Percentiles rank a stretch among this genome's conserved stretches.
phyloP scores from a whole-genome alignment of 2,113 vertebrate genomes.

The Gambusia holbrooki region DNA sequence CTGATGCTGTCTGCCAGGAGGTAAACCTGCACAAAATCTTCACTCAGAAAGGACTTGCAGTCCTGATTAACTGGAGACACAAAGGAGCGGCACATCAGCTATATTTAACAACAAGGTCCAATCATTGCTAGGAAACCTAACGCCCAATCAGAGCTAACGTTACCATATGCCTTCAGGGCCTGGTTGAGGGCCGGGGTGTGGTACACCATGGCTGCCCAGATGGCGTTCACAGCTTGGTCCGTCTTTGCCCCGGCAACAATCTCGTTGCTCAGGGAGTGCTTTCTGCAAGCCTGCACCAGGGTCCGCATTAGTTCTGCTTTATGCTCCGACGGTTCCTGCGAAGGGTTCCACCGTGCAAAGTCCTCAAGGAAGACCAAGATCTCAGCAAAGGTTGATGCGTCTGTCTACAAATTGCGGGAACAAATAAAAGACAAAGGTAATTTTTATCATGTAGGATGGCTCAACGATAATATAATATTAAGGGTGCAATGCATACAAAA shows the following conservation, averaged over 20 bases:
- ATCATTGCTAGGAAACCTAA: no score
- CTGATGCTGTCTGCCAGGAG: constrained; percentile 91
- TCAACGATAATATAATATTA: background rate
- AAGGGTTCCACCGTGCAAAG: constrained; percentile 92
- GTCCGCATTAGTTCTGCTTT: constrained; percentile 88
- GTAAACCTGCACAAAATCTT: constrained; percentile 92
- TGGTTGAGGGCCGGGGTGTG: constrained; percentile 90
- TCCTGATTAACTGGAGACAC: constrained; percentile 83
- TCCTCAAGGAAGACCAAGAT: constrained; percentile 86
- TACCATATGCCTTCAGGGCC: constrained; percentile 91
- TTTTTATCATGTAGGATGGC: background rate
- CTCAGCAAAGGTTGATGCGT: constrained; percentile 74
- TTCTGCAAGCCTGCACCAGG: constrained; percentile 88
- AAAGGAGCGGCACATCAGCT: background rate
- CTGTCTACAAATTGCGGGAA: constrained; percentile 68
- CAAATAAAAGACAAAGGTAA: background rate
- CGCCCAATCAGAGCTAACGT: constrained; percentile 23
- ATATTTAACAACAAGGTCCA: background rate
- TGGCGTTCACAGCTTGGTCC: constrained; percentile 96
- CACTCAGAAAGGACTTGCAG: constrained; percentile 83
- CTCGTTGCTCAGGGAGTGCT: constrained; percentile 90
- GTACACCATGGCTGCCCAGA: constrained; percentile 96
- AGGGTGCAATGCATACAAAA: no score
- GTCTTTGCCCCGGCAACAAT: constrained; percentile 87
- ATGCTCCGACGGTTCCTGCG: constrained; percentile 83